Conservation (phyloP, 2,113 vertebrate genomes). For the Cynopterus brachyotis region DNA sequence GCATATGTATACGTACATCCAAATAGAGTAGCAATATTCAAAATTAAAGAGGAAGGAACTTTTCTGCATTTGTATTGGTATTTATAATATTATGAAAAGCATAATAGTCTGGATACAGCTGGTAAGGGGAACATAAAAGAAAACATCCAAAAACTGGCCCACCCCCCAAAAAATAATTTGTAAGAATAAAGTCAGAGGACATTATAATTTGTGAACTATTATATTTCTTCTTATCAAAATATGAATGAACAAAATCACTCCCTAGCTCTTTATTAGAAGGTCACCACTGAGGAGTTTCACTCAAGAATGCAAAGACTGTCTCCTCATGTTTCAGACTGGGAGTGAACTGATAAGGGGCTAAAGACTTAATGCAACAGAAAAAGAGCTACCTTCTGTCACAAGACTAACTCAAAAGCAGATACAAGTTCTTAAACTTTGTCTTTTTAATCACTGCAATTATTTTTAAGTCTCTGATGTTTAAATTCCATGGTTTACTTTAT, state of each 20-base stretch:
- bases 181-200: constrained; percentile 1
- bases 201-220: neutral
- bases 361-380: neutral
- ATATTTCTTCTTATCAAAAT: constrained; percentile 1
- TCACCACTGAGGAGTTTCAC: neutral
- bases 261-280: neutral
- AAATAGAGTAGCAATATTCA: neutral
- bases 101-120: neutral
- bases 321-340: neutral
- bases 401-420: neutral
- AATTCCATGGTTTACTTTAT: neutral
- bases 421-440: neutral
- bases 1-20: neutral
- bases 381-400: neutral
- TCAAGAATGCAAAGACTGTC: neutral
- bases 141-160: neutral
- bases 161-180: neutral
- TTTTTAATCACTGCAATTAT: constrained; percentile 4
- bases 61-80: neutral
- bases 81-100: neutral
- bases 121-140: neutral
- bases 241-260: neutral
- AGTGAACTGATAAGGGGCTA: neutral
- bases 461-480: neutral
- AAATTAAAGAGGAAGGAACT: neutral